phyloP scores from a whole-genome alignment of 1,140 invertebrate species.

The Drosophila malerkotliana region DNA sequence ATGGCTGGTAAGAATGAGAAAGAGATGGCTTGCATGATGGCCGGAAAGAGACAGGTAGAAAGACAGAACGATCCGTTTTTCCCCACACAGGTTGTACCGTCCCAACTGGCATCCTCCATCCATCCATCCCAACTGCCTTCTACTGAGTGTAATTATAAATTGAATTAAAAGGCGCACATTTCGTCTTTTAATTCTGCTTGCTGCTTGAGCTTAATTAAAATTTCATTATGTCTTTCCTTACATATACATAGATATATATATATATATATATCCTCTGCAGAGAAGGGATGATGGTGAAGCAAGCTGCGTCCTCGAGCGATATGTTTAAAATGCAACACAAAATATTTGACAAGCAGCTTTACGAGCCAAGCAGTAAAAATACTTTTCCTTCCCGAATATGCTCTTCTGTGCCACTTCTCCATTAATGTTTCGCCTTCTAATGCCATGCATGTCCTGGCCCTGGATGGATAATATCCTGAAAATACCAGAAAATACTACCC shows the following conservation, averaged over 20 bases:
- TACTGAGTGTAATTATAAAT: conserved; percentile 72
- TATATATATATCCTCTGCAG: neutral
- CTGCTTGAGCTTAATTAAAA: conserved; percentile 76
- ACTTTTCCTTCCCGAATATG: conserved; percentile 34
- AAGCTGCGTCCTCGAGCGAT: conserved; percentile 18
- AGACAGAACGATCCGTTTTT: conserved; percentile 1
- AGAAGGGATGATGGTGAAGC: neutral
- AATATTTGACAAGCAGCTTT: conserved; percentile 78
- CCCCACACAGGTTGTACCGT: neutral
- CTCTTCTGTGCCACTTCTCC: conserved; percentile 16
- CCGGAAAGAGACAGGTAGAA: neutral
- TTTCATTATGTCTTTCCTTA: conserved; percentile 67
- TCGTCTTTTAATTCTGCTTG: conserved; percentile 61
- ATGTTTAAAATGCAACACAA: conserved; percentile 69
- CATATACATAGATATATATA: conserved; percentile 24
- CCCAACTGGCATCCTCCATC: neutral
- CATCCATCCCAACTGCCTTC: conserved; percentile 13
- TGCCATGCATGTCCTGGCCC: conserved; percentile 21
- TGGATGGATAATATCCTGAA: neutral
- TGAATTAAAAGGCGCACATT: conserved; percentile 76
- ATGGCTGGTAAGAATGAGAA: neutral
- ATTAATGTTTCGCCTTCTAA: conserved; percentile 37
- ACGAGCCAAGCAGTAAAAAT: conserved; percentile 75
- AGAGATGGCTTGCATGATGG: too few relatives aligned
- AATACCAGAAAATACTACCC: conserved; percentile 8